Base-by-base conservation (phyloP, 2,888 invertebrate genomes). In the Pycnomerus fuliginosus region DNA sequence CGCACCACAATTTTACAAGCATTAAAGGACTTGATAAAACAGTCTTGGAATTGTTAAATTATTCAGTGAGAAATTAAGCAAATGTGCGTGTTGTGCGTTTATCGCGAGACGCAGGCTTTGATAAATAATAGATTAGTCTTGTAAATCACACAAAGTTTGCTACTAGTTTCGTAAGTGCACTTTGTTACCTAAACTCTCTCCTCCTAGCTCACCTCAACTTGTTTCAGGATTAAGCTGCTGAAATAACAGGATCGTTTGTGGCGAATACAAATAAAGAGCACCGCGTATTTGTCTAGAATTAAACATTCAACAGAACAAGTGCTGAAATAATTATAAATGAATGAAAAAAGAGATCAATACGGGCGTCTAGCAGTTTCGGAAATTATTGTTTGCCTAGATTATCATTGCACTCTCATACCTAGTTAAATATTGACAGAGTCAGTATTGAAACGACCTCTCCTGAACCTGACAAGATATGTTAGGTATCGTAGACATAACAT, bases 81-180 rank as follows among this genome's bases (percentile, higher is more conserved):
- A 48, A 52, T 58, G 57, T 61, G 62, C 60, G 63, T 65, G 61
- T 61, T 57, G 57, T 58, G 61, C 61, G 63, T 66, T 67, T 66
- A 67, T 67, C 66, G 58, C 59, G 60, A 57, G 55, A 60, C 61
- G 56, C 65, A 56, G 62, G 61, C 66, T 68, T 65, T 68, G 68
- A 67, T 68, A 67, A 67, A 68, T 68, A 68, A 68, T 68, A 65
- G 66, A 68, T 67, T 65, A 65, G 59, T 53, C 43, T 54, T 51
- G 65, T 66, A 65, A 65, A 66, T 66, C 64, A 62, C 37, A 42
- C 25, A 41, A 14, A 34, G 38, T 33, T 36, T 22, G 36, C 22
- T 3, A 7, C 10, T 31, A 35, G 41, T 42, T 42, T 25, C 25
- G 35, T 44, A 47, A 50, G 50, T 50, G 46, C 46, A 50, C 46